A percentile compares a stretch with the other conserved stretches of the same genome.
These are phyloP conservation scores for Meliscaeva auricollis DNA, from an alignment of 2,888 invertebrate species.

Conservation along the genomic window DNA sequence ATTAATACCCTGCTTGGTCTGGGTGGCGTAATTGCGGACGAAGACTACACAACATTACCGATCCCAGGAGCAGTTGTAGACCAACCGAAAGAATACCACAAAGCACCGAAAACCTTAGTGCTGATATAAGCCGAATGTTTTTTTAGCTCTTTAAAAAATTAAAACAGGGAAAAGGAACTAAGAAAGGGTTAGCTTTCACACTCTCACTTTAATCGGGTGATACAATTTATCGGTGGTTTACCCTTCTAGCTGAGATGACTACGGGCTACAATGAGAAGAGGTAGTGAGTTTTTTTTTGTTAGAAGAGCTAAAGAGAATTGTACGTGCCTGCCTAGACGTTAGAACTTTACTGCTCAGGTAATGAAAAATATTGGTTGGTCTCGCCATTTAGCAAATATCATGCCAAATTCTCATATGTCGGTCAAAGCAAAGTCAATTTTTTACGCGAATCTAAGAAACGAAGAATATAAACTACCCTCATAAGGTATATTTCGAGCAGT, in stretches of 20 bases:
- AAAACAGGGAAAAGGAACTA: neutral
- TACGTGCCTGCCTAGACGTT: neutral
- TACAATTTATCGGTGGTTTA: constrained; percentile 57
- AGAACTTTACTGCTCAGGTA: constrained; percentile 26
- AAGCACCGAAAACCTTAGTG: no score
- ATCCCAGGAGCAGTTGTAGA: no score
- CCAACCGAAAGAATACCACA: no score
- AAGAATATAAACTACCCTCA: neutral
- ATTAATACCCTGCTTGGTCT: no score
- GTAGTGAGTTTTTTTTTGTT: constrained; percentile 27
- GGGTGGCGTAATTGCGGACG: no score
- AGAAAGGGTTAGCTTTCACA: constrained; percentile 12
- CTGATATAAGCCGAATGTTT: constrained; percentile 9
- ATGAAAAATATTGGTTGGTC: constrained; percentile 56
- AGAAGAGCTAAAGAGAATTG: neutral
- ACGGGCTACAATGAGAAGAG: constrained; percentile 7
- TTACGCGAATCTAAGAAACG: constrained; percentile 7
- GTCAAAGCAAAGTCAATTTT: constrained; percentile 46
- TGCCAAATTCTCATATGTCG: constrained; percentile 62
- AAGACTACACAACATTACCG: no score
- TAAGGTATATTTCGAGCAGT: neutral
- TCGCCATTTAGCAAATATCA: constrained; percentile 51
- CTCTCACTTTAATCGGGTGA: constrained; percentile 46
- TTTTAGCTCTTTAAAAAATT: constrained; percentile 41
- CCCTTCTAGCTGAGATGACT: constrained; percentile 44